Base-by-base conservation (phyloP, 2,888 invertebrate species). In the Parasteatoda lunata region DNA sequence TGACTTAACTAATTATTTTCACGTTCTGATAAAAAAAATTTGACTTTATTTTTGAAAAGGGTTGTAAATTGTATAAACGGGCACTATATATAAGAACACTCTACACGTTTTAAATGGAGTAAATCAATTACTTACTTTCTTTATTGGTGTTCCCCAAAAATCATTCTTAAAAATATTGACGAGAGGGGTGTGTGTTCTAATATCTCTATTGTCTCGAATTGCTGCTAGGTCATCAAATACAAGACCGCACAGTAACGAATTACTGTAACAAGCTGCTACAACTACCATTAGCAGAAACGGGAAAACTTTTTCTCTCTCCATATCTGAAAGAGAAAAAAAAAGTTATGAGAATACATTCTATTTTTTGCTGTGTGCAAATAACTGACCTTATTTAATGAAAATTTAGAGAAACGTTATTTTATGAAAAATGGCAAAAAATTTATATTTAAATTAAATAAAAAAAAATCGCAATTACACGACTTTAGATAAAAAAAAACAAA, bases 91-190 rank as follows among this genome's bases (percentile, higher is more conserved):
- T 30, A 30, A 30, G 30, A 30, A 30, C 30, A 30, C 30, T 30
- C 30, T 30, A 30, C 2, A 30, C 30, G 2, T 1, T 2, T 30
- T 30, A 59, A 54, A 59, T 59, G n/a, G 2, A 59, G n/a, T 59
- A 4, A 48, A 70, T 11, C 1, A n/a, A 5, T 66, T 3, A 30
- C 52, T 68, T 82, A 85, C 89, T 73, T 89, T 98, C 92, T 96
- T 95, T 95, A 98, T 98, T 84, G 98, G 97, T 89, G 98, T 98
- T 90, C 98, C 98, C 98, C 98, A 98, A 92, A 98, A 98, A 93
- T 98, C 98, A 93, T 98, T 98, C 92, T 96, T 95, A 93, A 98
- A 97, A 90, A 98, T 95, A 92, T 97, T 97, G 90, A 94, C 94
- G 89, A 97, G 93, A 47, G 98, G 97, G 84, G 97, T 96, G 91